Conservation (phyloP, 2,888 invertebrate species). For the Therioaphis trifolii region DNA sequence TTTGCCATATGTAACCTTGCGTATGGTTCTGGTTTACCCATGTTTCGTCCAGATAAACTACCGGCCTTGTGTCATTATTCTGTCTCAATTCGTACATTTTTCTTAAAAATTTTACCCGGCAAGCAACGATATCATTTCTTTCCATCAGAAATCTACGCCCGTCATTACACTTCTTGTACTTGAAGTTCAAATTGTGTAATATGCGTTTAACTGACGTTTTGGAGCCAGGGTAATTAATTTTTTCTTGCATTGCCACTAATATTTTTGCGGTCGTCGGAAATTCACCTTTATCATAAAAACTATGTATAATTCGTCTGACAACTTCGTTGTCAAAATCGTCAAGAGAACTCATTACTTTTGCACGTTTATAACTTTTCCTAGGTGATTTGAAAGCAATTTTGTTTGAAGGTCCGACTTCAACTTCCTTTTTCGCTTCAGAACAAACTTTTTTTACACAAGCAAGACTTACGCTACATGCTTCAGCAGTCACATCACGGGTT, state of each 20-base stretch:
- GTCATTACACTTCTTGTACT: constrained; percentile 48
- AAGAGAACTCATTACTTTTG: constrained; percentile 12
- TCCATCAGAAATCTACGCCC: constrained; percentile 57
- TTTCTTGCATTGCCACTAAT: constrained; percentile 18
- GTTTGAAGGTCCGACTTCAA: neutral
- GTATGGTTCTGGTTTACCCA: constrained; percentile 48
- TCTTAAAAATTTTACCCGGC: constrained; percentile 34
- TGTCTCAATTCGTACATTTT: constrained; percentile 25
- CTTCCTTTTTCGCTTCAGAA: neutral
- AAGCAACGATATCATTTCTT: constrained; percentile 41
- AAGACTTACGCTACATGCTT: constrained; percentile 7
- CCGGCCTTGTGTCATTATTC: constrained; percentile 44
- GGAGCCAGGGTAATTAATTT: constrained; percentile 20
- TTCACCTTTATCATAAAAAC: constrained; percentile 50
- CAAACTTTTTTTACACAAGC: constrained; percentile 22
- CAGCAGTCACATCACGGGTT: constrained; percentile 32
- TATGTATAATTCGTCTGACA: constrained; percentile 40
- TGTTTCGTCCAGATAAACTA: constrained; percentile 49
- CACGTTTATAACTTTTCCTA: constrained; percentile 23
- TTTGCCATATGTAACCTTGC: constrained; percentile 24
- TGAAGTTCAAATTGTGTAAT: neutral
- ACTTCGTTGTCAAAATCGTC: constrained; percentile 54
- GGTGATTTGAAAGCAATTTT: constrained; percentile 2
- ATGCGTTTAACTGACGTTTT: neutral
- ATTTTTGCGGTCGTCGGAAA: constrained; percentile 46